A percentile compares a stretch with the other conserved stretches of the same genome.
Conservation (phyloP, 2,797 vertebrate species). For the Gila robusta region DNA sequence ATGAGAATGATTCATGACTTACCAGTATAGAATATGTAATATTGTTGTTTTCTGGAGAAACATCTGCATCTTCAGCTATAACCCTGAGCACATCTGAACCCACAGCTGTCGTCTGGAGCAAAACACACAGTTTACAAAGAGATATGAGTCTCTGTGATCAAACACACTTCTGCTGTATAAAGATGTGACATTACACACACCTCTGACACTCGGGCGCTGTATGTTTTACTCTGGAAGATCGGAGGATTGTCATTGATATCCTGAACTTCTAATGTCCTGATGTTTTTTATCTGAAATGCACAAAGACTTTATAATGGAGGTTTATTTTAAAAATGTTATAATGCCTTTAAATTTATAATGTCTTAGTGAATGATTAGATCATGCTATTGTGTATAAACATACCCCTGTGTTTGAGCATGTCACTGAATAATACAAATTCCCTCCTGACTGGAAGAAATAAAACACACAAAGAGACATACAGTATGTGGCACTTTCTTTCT, state of each 20-base stretch:
- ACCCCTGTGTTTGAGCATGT: too few species aligned
- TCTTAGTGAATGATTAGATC: not conserved
- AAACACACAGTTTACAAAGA: not conserved
- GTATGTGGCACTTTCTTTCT: too few species aligned
- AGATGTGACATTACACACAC: slow-evolving; percentile 60
- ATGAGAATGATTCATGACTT: slow-evolving; percentile 27
- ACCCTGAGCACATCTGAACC: slow-evolving; percentile 67
- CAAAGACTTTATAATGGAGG: not conserved
- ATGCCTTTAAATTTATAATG: too few species aligned
- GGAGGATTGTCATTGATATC: slow-evolving; percentile 69
- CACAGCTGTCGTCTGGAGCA: slow-evolving; percentile 62
- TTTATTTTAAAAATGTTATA: too few species aligned
- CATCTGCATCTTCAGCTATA: slow-evolving; percentile 73
- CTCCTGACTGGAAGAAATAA: slow-evolving; percentile 59
- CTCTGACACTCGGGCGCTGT: slow-evolving; percentile 69
- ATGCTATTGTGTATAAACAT: not conserved
- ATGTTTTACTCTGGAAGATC: slow-evolving; percentile 44
- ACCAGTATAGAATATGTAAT: slow-evolving; percentile 76
- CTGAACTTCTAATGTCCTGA: slow-evolving; percentile 42
- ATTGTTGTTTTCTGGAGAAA: slow-evolving; percentile 53
- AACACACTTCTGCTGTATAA: not conserved
- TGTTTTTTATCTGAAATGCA: slow-evolving; percentile 66
- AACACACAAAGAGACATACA: not conserved
- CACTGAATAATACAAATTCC: slow-evolving; percentile 65
- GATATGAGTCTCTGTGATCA: not conserved